A percentile compares a stretch with the other conserved stretches of the same genome.
Evolutionary conservation across 2,797 vertebrate genomes (phyloP).

Genomic region (Phataginus tricuspis): DNA sequence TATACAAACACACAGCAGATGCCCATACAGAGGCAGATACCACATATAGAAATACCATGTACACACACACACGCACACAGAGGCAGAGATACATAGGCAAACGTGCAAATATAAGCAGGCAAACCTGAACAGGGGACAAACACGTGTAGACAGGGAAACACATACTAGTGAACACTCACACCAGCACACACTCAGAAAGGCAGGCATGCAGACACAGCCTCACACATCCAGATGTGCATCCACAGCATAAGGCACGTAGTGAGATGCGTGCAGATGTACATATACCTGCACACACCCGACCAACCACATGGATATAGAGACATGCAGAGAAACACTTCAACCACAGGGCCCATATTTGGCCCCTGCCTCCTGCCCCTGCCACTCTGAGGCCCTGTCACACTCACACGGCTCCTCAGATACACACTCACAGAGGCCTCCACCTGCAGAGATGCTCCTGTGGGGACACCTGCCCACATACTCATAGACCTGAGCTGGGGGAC

Average conservation of each 20-base stretch:
- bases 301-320: background rate
- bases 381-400: background rate
- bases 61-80: background rate
- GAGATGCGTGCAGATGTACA: background rate
- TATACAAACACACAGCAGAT: background rate
- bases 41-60: background rate
- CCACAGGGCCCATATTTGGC: background rate
- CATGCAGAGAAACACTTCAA: background rate
- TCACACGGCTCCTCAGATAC: background rate
- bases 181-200: background rate
- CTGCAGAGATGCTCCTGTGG: rapidly evolving
- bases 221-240: background rate
- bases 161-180: background rate
- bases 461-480: background rate
- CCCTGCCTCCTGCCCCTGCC: background rate
- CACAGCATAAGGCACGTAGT: background rate
- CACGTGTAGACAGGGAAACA: background rate
- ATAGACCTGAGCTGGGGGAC: background rate
- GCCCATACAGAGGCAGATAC: background rate
- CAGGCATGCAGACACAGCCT: background rate
- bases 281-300: background rate
- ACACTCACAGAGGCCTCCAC: background rate
- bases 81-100: background rate
- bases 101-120: background rate
- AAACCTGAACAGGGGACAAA: background rate